Conservation (phyloP, 2,113 vertebrate genomes). For the Paedocypris sp. region DNA sequence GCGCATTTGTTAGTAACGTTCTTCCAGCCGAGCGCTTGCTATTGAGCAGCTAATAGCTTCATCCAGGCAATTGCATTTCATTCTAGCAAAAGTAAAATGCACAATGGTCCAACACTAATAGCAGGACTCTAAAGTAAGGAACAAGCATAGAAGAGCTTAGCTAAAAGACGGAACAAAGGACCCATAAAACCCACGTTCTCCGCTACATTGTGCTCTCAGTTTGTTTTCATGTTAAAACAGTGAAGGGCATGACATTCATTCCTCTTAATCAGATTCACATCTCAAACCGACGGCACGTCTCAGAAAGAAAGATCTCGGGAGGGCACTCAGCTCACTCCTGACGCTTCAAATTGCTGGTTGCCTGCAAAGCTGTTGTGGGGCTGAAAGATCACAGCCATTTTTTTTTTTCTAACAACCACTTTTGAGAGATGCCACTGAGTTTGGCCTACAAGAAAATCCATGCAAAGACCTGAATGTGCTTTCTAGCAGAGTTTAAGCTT, state of each 20-base stretch:
- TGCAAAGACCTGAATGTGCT: conserved; percentile 4
- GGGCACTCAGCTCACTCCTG: conserved; percentile 2
- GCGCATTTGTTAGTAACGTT: no score
- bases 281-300: background rate
- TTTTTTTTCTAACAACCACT: conserved; percentile 9
- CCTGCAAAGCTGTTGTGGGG: background rate
- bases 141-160: no score
- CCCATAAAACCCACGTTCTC: no score
- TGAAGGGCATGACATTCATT: background rate
- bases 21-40: no score
- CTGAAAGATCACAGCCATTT: conserved; percentile 10
- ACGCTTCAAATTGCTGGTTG: conserved; percentile 27
- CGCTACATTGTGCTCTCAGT: no score
- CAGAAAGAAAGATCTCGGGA: conserved; percentile 2
- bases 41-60: no score
- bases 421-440: conserved; percentile 2
- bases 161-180: no score
- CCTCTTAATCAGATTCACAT: background rate
- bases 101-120: no score
- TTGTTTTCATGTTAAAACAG: background rate
- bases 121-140: no score
- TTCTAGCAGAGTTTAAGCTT: no score
- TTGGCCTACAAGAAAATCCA: background rate
- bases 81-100: no score
- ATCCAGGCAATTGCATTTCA: no score